Evolutionary conservation across 2,888 invertebrate species (phyloP), one percentile per base, ranked within the genome.

Genomic region (Platypus cylindrus): DNA sequence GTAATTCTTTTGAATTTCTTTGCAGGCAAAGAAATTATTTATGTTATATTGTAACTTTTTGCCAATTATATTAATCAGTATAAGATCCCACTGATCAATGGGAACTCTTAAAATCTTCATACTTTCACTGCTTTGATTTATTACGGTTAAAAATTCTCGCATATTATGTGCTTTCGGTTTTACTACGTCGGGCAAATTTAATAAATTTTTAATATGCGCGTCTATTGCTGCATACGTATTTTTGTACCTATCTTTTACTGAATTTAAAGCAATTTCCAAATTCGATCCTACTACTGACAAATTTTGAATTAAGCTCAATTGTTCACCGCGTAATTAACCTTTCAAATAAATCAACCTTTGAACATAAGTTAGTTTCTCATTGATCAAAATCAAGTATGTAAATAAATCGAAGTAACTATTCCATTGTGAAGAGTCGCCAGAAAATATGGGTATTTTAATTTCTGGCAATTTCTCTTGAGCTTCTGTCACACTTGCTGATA

Each of bases 401-500:
- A 20, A 20, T 20, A 20, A 9, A 7, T 20, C 20, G 9, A 20
- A 5, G 9, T 7, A 26, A 26, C 13, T 12, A 11, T 5, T 5
- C 26, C 26, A 20, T 9, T 5, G 5, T 7, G 20, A 7, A 7
- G 9, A 7, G 9, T 20, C 9, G 20, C 20, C 20, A 5, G 5
- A 5, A 20, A 20, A 20, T 7, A 9, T 5, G 5, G 20, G 5
- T 7, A 20, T 20, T 7, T 9, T 20, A 7, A 20, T 7, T 9
- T 20, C 20, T 9, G 20, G 26, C 7, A 26, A 11, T 26, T 26
- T 26, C n/a, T n/a, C n/a, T n/a, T n/a, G n/a, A n/a, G n/a, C n/a
- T n/a, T n/a, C n/a, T n/a, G n/a, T n/a, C n/a, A n/a, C n/a, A n/a
- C n/a, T n/a, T n/a, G n/a, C n/a, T n/a, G n/a, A n/a, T n/a, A n/a